These are phyloP conservation scores for Himalopsyche japonica DNA, from an alignment of 2,888 invertebrate species.

Conservation along the genomic window DNA sequence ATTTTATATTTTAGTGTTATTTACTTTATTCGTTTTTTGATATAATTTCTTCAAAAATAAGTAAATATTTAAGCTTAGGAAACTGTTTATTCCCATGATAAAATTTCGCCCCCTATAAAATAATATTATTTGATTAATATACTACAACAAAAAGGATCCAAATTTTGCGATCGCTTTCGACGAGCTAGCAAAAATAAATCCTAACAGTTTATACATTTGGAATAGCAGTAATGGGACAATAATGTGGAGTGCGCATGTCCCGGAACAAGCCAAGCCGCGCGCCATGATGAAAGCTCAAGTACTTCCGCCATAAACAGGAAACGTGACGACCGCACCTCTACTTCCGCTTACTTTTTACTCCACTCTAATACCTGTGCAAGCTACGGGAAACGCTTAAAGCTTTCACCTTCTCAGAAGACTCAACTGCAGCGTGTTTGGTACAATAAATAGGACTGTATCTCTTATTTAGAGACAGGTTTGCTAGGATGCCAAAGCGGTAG, in stretches of 20 bases:
- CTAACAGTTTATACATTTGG: background rate
- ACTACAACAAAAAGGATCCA: background rate
- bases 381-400: background rate
- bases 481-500: background rate
- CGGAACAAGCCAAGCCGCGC: slow-evolving; percentile 4
- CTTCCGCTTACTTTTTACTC: slow-evolving; percentile 3
- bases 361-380: background rate
- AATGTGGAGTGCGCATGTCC: slow-evolving; percentile 11
- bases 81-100: too few species aligned
- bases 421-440: background rate
- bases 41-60: too few species aligned
- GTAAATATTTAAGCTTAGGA: too few species aligned
- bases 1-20: too few species aligned
- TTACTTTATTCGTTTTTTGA: too few species aligned
- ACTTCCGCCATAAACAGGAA: slow-evolving; percentile 35
- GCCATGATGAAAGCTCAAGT: slow-evolving; percentile 22
- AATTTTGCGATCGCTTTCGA: background rate
- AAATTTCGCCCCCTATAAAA: too few species aligned
- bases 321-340: slow-evolving; percentile 28
- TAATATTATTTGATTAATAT: too few species aligned
- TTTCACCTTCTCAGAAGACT: background rate
- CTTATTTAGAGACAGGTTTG: background rate
- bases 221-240: slow-evolving; percentile 9
- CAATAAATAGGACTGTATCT: background rate
- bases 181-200: background rate